Conservation (phyloP, 2,888 invertebrate species). For the Lithophane semibrunnea region DNA sequence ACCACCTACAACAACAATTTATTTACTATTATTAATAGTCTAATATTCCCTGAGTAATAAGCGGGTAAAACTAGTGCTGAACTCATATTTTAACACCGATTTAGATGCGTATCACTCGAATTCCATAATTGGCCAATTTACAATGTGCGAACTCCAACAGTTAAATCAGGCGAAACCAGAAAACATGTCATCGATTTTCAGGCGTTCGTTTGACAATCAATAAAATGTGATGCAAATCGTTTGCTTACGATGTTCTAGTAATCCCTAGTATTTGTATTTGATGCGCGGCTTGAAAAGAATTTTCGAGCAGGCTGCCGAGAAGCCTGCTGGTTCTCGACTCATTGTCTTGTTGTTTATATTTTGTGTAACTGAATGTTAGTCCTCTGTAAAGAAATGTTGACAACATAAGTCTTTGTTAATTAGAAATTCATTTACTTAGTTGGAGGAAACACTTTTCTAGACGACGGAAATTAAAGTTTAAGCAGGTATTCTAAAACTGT, state of each 20-base stretch:
- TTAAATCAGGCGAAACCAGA: conserved; percentile 12
- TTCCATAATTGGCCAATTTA: conserved; percentile 36
- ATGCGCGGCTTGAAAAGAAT: conserved; percentile 18
- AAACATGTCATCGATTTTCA: conserved; percentile 23
- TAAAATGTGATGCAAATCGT: conserved; percentile 43
- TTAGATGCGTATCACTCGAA: not conserved
- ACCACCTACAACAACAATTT: not conserved
- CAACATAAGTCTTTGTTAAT: too few relatives aligned
- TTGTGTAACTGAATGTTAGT: not conserved
- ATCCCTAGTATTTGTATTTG: conserved; percentile 40
- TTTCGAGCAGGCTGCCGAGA: not conserved
- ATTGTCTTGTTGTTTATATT: conserved; percentile 5
- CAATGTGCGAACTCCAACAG: conserved; percentile 3
- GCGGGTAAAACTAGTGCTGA: not conserved
- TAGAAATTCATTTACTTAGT: not conserved
- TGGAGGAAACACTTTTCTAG: not conserved
- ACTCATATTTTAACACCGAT: not conserved
- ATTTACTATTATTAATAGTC: conserved; percentile 3
- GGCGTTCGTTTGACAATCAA: conserved; percentile 22
- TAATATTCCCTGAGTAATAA: not conserved
- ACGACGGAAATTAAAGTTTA: not conserved
- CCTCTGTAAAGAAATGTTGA: too few relatives aligned
- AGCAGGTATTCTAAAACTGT: not conserved
- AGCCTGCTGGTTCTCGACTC: not conserved
- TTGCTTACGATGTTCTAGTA: conserved; percentile 35